phyloP scores from a whole-genome alignment of 2,113 vertebrate species.

The Dipodomys spectabilis region DNA sequence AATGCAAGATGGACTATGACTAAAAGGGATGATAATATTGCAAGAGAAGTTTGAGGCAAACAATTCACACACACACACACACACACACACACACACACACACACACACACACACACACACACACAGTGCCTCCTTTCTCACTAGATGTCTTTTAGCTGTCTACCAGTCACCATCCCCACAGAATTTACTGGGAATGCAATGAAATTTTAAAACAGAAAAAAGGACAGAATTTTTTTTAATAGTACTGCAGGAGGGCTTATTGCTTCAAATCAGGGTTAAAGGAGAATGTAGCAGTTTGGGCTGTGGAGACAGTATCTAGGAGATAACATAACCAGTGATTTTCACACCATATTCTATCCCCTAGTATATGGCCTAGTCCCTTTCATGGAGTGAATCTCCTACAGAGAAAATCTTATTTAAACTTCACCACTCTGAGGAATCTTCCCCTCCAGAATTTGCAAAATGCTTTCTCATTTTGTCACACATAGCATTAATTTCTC shows the following conservation, averaged over 20 bases:
- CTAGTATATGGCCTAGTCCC: not conserved
- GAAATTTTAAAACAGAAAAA: slow-evolving; percentile 72
- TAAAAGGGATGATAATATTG: slow-evolving; percentile 65
- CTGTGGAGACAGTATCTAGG: slow-evolving; percentile 56
- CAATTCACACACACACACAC: slow-evolving; percentile 43
- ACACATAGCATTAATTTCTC: slow-evolving; percentile 46
- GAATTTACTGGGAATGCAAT: slow-evolving; percentile 68
- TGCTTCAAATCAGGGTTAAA: slow-evolving; percentile 77
- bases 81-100: no score
- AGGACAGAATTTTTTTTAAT: slow-evolving; percentile 26
- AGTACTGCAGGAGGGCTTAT: slow-evolving; percentile 57
- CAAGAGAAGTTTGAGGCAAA: slow-evolving; percentile 73
- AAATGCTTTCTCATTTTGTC: slow-evolving; percentile 1
- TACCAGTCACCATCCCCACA: slow-evolving; percentile 58
- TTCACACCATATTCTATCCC: not conserved
- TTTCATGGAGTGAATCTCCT: not conserved
- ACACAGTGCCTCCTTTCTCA: slow-evolving; percentile 25
- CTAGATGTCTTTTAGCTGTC: slow-evolving; percentile 60
- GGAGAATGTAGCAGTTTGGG: not conserved
- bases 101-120: no score
- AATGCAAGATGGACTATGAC: slow-evolving; percentile 68
- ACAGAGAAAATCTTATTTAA: slow-evolving; percentile 57
- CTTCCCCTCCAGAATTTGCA: not conserved
- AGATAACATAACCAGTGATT: slow-evolving; percentile 53
- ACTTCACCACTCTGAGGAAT: not conserved